Conservation (phyloP, 2,888 invertebrate genomes). For the Bimastos eiseni region DNA sequence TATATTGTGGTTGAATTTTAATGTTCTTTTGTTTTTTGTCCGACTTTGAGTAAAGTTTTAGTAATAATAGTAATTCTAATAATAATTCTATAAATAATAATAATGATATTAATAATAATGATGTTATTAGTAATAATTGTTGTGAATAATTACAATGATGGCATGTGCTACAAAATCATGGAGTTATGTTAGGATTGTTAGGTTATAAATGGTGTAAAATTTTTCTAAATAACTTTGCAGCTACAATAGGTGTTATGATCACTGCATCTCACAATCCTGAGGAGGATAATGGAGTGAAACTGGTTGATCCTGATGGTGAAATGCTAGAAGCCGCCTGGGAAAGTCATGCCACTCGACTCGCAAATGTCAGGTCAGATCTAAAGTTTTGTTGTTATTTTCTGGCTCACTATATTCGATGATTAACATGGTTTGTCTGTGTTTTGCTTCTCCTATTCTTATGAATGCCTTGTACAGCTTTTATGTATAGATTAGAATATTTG, state of each 20-base stretch:
- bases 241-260: slow-evolving; percentile 84
- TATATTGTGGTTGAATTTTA: too few species aligned
- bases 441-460: neutral
- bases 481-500: neutral
- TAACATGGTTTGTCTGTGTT: neutral
- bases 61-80: neutral
- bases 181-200: neutral
- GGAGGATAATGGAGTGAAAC: slow-evolving; percentile 92
- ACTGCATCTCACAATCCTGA: slow-evolving; percentile 98
- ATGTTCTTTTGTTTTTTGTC: too few species aligned
- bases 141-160: neutral
- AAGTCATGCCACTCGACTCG: slow-evolving; percentile 79
- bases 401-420: neutral
- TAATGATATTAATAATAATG: too few species aligned
- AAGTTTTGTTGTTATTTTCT: neutral
- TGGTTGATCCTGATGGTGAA: slow-evolving; percentile 92
- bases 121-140: neutral
- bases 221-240: slow-evolving; percentile 26
- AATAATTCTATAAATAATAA: too few species aligned
- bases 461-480: neutral
- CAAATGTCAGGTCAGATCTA: slow-evolving; percentile 73
- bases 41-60: too few species aligned
- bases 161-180: neutral
- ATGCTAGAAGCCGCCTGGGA: slow-evolving; percentile 96
- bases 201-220: neutral